phyloP scores from a whole-genome alignment of 2,113 vertebrate species.

The Elephas maximus region DNA sequence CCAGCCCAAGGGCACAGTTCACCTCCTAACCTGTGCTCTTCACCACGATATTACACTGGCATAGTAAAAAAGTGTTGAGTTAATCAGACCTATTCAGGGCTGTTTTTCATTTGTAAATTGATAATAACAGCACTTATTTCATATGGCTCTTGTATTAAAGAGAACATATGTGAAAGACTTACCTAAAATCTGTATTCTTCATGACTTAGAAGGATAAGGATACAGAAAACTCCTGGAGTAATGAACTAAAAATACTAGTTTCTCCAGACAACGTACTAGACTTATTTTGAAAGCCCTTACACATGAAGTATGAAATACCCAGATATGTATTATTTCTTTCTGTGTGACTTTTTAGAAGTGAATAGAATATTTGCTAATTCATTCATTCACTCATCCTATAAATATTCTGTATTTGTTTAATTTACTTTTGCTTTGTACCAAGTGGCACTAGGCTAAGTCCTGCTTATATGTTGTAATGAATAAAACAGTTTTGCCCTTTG shows the following conservation, averaged over 20 bases:
- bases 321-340: slow-evolving; percentile 27
- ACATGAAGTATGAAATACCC: slow-evolving; percentile 2
- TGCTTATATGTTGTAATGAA: background rate
- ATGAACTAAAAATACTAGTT: slow-evolving; percentile 46
- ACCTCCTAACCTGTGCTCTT: background rate
- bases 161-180: background rate
- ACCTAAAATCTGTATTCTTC: background rate
- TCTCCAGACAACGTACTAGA: background rate
- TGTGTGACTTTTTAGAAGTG: background rate
- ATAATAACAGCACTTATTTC: background rate
- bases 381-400: slow-evolving; percentile 11
- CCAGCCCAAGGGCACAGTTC: background rate
- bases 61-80: background rate
- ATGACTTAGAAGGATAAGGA: background rate
- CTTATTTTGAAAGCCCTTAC: slow-evolving; percentile 35
- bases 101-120: slow-evolving; percentile 42
- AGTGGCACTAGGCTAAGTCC: slow-evolving; percentile 17
- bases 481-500: slow-evolving; percentile 34
- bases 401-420: background rate
- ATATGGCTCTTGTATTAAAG: slow-evolving; percentile 23
- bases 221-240: slow-evolving; percentile 41
- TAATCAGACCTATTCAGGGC: background rate
- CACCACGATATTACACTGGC: background rate
- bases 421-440: slow-evolving; percentile 12
- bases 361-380: slow-evolving; percentile 35